These are phyloP conservation scores for Trilocha varians DNA, from an alignment of 2,888 invertebrate genomes.

Conservation along the genomic window DNA sequence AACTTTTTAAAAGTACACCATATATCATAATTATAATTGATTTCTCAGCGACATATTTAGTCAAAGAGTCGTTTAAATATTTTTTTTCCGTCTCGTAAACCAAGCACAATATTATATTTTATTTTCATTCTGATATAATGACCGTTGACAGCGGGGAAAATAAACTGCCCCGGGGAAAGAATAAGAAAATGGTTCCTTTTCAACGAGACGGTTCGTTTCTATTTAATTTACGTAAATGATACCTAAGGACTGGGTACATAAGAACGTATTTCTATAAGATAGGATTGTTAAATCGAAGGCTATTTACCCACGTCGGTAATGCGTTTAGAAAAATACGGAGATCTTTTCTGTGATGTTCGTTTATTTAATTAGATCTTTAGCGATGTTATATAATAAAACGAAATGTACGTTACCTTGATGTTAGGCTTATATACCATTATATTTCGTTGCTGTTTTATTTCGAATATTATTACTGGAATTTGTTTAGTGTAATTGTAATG, in stretches of 20 bases:
- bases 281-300: constrained; percentile 7
- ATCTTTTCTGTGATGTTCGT: not conserved
- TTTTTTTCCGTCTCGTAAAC: constrained; percentile 16
- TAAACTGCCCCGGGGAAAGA: constrained; percentile 43
- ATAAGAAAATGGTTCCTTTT: constrained; percentile 45
- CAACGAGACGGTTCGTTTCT: constrained; percentile 34
- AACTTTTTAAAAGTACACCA: too few relatives aligned
- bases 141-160: constrained; percentile 47
- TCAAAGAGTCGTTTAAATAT: constrained; percentile 11
- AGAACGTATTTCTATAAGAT: constrained; percentile 15
- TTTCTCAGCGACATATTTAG: constrained; percentile 2
- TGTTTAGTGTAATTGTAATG: too few relatives aligned
- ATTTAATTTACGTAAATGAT: constrained; percentile 46
- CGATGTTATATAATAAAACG: too few relatives aligned
- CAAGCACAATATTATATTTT: constrained; percentile 26
- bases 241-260: constrained; percentile 24
- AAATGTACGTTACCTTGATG: too few relatives aligned
- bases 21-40: constrained; percentile 1
- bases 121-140: constrained; percentile 45
- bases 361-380: not conserved
- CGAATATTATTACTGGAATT: too few relatives aligned
- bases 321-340: constrained; percentile 1
- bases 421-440: too few relatives aligned
- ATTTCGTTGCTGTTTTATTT: too few relatives aligned
- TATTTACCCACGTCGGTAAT: constrained; percentile 2